Evolutionary conservation across 1,140 invertebrate genomes (phyloP).

Genomic region (Whitmania pigra): DNA sequence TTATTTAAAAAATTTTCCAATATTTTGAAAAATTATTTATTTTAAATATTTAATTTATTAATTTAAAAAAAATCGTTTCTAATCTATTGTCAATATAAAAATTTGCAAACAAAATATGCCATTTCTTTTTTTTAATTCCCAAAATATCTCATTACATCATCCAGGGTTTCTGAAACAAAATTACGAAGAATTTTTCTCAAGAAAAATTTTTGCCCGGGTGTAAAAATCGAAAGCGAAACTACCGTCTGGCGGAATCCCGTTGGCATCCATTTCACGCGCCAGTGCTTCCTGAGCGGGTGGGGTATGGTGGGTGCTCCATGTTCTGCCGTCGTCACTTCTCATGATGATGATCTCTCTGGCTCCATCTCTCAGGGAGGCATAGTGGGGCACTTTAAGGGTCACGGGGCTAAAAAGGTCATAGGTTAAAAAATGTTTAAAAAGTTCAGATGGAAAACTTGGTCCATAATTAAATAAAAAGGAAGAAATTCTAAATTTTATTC

Average conservation of each 20-base stretch:
- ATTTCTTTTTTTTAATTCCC: background rate
- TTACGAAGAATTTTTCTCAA: too few species aligned
- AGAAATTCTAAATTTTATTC: too few species aligned
- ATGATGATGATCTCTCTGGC: slow-evolving; percentile 89
- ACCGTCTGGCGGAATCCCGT: too few species aligned
- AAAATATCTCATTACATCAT: background rate
- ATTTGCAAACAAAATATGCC: background rate
- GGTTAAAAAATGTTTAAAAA: slow-evolving; percentile 24
- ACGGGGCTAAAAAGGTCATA: slow-evolving; percentile 57
- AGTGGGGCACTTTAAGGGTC: slow-evolving; percentile 89
- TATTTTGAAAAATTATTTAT: background rate
- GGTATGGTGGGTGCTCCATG: slow-evolving; percentile 76
- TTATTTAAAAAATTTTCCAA: background rate
- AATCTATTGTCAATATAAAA: background rate
- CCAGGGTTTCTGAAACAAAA: too few species aligned
- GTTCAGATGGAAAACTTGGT: too few species aligned
- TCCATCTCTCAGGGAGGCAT: slow-evolving; percentile 80
- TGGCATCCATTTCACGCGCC: background rate
- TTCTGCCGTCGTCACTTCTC: slow-evolving; percentile 85
- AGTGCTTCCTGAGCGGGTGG: background rate
- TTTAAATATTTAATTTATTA: background rate
- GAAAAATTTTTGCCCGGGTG: too few species aligned
- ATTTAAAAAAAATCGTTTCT: background rate
- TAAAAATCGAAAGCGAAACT: too few species aligned
- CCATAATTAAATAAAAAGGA: background rate